Percentiles rank a stretch among this genome's conserved stretches.
Conservation (phyloP, 2,888 invertebrate genomes). For the Hofmannophila pseudospretella region DNA sequence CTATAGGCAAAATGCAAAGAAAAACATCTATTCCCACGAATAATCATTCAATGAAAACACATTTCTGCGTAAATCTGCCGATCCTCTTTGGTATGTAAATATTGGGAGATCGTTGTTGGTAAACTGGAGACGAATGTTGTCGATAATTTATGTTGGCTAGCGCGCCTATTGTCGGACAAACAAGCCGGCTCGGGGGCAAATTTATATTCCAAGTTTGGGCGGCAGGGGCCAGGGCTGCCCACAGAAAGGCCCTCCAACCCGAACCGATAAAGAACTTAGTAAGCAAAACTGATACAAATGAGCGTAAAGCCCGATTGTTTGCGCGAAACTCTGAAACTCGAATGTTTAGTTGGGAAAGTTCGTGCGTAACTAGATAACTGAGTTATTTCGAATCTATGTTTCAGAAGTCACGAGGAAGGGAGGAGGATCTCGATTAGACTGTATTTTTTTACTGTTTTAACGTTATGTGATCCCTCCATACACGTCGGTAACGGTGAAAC, state of each 20-base stretch:
- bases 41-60: background rate
- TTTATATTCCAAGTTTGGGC: slow-evolving; percentile 63
- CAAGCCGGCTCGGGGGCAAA: slow-evolving; percentile 48
- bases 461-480: no score
- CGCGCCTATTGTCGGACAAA: slow-evolving; percentile 59
- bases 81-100: slow-evolving; percentile 41
- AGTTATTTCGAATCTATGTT: no score
- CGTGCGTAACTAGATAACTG: no score
- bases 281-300: slow-evolving; percentile 49
- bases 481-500: no score
- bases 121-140: slow-evolving; percentile 53
- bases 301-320: slow-evolving; percentile 24
- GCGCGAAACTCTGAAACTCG: background rate
- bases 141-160: slow-evolving; percentile 63
- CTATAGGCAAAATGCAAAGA: no score
- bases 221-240: slow-evolving; percentile 35
- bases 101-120: slow-evolving; percentile 46
- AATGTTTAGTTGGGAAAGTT: no score
- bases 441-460: no score
- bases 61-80: slow-evolving; percentile 18
- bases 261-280: slow-evolving; percentile 47
- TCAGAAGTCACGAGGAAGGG: no score
- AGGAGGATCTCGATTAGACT: no score
- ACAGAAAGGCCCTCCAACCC: slow-evolving; percentile 36
- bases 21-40: no score